phyloP scores from a whole-genome alignment of 2,888 invertebrate species.

The Epinotia demarniana region DNA sequence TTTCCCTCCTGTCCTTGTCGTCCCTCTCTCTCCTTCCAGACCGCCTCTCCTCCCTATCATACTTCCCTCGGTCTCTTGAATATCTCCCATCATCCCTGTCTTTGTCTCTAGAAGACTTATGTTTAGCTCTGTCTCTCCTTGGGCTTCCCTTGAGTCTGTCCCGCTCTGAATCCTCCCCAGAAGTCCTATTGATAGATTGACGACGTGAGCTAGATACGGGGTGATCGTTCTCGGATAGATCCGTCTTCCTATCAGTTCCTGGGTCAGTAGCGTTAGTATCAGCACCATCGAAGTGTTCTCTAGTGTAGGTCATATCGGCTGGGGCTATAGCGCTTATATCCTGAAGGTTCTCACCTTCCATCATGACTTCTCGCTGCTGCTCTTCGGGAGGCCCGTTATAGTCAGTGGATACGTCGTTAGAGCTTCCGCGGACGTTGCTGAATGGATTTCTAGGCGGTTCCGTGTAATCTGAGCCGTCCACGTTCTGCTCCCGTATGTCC shows the following conservation, averaged over 20 bases:
- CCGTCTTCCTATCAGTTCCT: slow-evolving; percentile 61
- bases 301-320: slow-evolving; percentile 67
- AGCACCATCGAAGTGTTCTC: slow-evolving; percentile 83
- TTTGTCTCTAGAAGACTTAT: slow-evolving; percentile 62
- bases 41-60: slow-evolving; percentile 60
- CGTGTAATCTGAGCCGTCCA: slow-evolving; percentile 78
- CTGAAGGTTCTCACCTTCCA: slow-evolving; percentile 86
- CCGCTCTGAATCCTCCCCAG: slow-evolving; percentile 78
- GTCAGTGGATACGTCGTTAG: slow-evolving; percentile 60
- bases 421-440: slow-evolving; percentile 62
- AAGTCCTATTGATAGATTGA: slow-evolving; percentile 70
- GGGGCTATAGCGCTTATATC: slow-evolving; percentile 73
- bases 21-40: slow-evolving; percentile 67
- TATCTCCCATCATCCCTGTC: slow-evolving; percentile 68
- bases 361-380: slow-evolving; percentile 81
- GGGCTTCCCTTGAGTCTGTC: slow-evolving; percentile 73
- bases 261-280: slow-evolving; percentile 64
- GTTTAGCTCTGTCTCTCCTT: slow-evolving; percentile 69
- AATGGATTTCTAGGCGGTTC: slow-evolving; percentile 64
- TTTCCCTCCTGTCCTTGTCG: slow-evolving; percentile 60
- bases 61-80: slow-evolving; percentile 66
- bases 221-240: slow-evolving; percentile 66
- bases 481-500: slow-evolving; percentile 73
- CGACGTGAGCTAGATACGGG: slow-evolving; percentile 63
- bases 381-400: slow-evolving; percentile 63